phyloP scores from a whole-genome alignment of 2,797 vertebrate genomes.

The Darevskia nairensis region DNA sequence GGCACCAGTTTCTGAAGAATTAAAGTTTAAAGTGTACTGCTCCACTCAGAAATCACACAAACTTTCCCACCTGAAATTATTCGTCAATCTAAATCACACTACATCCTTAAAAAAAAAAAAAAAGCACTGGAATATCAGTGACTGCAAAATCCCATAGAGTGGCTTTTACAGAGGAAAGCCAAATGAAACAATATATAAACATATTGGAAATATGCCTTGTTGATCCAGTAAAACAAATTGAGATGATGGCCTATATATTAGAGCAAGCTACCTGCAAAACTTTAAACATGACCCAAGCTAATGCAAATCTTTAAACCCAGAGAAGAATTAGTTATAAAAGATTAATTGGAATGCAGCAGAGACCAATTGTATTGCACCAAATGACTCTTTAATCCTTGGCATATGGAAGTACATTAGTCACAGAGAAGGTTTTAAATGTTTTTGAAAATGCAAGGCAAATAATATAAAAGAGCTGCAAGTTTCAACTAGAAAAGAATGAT shows the following conservation, averaged over 20 bases:
- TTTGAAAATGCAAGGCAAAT: not conserved
- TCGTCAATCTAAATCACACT: constrained; percentile 25
- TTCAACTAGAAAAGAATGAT: not conserved
- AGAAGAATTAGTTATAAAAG: not conserved
- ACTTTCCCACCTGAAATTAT: constrained; percentile 16
- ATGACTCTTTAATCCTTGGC: not conserved
- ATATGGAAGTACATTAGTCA: constrained; percentile 4
- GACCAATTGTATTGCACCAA: constrained; percentile 6
- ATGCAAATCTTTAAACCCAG: constrained; percentile 4
- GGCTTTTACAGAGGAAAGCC: not conserved
- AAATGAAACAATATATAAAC: not conserved
- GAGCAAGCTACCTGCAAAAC: not conserved
- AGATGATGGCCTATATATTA: constrained; percentile 10
- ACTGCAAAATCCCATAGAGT: constrained; percentile 9
- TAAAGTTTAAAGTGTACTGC: not conserved
- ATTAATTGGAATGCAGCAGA: not conserved
- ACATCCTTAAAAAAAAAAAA: constrained; percentile 1
- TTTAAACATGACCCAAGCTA: constrained; percentile 5
- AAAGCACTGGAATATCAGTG: constrained; percentile 16
- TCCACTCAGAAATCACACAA: constrained; percentile 20
- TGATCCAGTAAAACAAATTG: constrained; percentile 21
- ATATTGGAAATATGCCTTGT: not conserved
- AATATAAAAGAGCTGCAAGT: not conserved
- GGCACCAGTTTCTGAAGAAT: constrained; percentile 10
- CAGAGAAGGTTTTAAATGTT: not conserved